Conservation (phyloP, 2,888 invertebrate species). For the Dione juno region DNA sequence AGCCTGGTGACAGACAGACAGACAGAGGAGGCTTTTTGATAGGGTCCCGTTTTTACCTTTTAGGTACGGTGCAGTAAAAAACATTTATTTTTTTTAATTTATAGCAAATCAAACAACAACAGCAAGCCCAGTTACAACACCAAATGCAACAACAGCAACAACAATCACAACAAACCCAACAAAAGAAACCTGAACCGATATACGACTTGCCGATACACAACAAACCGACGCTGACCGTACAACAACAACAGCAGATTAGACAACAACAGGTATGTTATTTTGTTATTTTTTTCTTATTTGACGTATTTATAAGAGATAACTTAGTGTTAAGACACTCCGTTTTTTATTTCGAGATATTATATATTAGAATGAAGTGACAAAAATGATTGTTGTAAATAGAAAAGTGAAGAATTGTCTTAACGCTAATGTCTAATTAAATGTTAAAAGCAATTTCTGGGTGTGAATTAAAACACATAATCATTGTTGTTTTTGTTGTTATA, state of each 20-base stretch:
- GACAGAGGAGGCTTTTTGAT: too few species aligned
- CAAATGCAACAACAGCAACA: slow-evolving; percentile 53
- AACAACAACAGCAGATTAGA: slow-evolving; percentile 52
- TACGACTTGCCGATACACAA: slow-evolving; percentile 77
- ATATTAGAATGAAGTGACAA: too few species aligned
- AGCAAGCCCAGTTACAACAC: slow-evolving; percentile 55
- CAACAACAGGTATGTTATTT: slow-evolving; percentile 46
- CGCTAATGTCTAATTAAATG: too few species aligned
- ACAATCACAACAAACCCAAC: slow-evolving; percentile 53
- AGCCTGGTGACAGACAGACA: too few species aligned
- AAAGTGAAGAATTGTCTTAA: too few species aligned
- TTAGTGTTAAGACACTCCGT: neutral
- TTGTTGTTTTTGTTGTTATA: neutral
- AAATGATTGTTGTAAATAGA: too few species aligned
- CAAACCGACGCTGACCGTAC: slow-evolving; percentile 66
- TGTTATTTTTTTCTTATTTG: neutral
- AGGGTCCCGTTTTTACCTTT: too few species aligned
- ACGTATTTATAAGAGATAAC: neutral
- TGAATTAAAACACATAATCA: neutral
- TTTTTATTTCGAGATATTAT: too few species aligned
- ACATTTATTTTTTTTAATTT: slow-evolving; percentile 13
- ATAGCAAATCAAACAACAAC: slow-evolving; percentile 50
- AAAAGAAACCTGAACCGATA: slow-evolving; percentile 74
- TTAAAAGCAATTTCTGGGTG: neutral
- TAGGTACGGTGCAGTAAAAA: too few species aligned